A percentile compares a stretch with the other conserved stretches of the same genome.
phyloP scores from a whole-genome alignment of 2,113 vertebrate genomes.

The Galemys pyrenaicus region DNA sequence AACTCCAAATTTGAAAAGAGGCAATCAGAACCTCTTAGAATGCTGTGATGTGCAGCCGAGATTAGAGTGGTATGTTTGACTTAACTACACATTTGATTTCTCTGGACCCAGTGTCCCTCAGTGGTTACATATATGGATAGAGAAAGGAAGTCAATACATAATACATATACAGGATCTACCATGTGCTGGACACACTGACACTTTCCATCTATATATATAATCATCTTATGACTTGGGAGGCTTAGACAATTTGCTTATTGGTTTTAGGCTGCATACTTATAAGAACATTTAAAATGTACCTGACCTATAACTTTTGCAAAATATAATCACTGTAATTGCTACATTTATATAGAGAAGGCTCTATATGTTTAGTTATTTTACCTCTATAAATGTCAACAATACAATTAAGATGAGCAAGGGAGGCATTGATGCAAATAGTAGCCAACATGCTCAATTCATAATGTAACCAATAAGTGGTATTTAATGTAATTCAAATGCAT shows the following conservation, averaged over 20 bases:
- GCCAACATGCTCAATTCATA: background rate
- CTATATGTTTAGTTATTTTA: background rate
- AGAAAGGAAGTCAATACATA: too few species aligned
- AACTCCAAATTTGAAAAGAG: background rate
- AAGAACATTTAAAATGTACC: fast-evolving
- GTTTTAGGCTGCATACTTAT: background rate
- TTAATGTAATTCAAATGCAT: background rate
- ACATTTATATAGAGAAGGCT: too few species aligned
- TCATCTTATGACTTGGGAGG: background rate
- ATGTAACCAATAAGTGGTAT: background rate
- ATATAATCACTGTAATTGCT: too few species aligned
- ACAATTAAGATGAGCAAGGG: background rate
- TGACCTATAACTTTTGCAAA: background rate
- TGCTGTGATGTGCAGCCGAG: background rate
- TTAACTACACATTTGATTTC: background rate
- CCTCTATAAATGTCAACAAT: background rate
- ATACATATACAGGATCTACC: too few species aligned
- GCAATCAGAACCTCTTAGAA: background rate
- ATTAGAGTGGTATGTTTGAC: background rate
- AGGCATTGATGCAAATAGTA: background rate
- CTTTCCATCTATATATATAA: too few species aligned
- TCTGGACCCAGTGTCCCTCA: background rate
- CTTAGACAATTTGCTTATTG: background rate
- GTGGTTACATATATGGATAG: too few species aligned
- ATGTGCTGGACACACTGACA: too few species aligned